phyloP scores from a whole-genome alignment of 2,113 vertebrate species.

The Python bivittatus region DNA sequence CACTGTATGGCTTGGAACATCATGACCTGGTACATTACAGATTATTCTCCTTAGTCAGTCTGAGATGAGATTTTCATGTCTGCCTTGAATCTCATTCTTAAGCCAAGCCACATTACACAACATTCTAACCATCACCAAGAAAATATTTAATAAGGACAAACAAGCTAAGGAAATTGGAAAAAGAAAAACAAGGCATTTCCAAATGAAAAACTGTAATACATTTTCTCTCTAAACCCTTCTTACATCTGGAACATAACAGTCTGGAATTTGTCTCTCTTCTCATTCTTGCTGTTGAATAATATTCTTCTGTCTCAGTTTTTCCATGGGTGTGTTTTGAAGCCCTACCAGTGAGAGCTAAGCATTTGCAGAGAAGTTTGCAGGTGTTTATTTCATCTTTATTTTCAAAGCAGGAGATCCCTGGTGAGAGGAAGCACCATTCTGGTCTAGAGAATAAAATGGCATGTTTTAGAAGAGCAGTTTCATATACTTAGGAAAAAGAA shows the following conservation, averaged over 20 bases:
- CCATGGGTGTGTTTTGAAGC: conserved; percentile 11
- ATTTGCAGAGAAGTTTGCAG: conserved; percentile 32
- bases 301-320: neutral
- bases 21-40: conserved; percentile 4
- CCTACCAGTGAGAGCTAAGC: neutral
- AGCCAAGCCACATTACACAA: conserved; percentile 31
- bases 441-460: conserved; percentile 34
- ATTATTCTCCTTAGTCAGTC: conserved; percentile 2
- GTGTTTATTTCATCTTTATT: conserved; percentile 53
- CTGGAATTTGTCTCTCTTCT: conserved; percentile 12
- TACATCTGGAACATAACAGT: conserved; percentile 27
- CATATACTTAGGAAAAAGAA: conserved; percentile 26
- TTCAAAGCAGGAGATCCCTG: conserved; percentile 50
- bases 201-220: neutral
- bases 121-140: conserved; percentile 13
- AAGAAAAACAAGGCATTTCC: conserved; percentile 17
- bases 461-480: conserved; percentile 34
- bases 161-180: conserved; percentile 15
- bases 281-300: conserved; percentile 4
- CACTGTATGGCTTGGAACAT: neutral
- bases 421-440: conserved; percentile 35
- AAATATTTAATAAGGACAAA: conserved; percentile 11
- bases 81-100: conserved; percentile 15
- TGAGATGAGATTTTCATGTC: conserved; percentile 24
- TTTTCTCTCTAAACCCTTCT: neutral